Evolutionary conservation across 2,888 invertebrate genomes (phyloP), one percentile per base, ranked within the genome.

Genomic region (Troilus luridus): DNA sequence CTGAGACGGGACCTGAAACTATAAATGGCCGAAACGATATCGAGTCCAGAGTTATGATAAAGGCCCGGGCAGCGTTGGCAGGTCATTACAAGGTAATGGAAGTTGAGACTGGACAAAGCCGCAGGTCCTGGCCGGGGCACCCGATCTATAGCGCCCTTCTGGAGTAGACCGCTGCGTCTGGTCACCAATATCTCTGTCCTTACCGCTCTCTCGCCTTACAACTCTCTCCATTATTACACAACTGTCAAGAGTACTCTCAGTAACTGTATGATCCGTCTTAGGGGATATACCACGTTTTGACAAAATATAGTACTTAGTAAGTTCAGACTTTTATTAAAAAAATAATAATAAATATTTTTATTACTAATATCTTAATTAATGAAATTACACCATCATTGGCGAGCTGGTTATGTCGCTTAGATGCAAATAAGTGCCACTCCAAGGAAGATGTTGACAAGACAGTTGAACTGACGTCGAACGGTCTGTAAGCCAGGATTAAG

Each of bases 1-100:
- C 56, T 85, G 85, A 85, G 85, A 85, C 56, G 85, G 21, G 85
- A 56, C 21, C 85, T 85, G 85, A 14, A 85, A 85, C 85, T 85
- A 85, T 85, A 85, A 85, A 85, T 85, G 56, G 21, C 11, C 6
- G 56, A 56, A 54, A 56, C 56, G 81, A 81, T 81, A 81, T 81
- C 54, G 19, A 14, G 6, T 11, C 54, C 5, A 56, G 85, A 85
- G 85, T 85, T 85, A 56, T 85, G 85, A 85, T 85, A 85, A 85
- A 58, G 85, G 56, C n/a, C 10, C 14, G 56, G 85, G n/a, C 85
- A 85, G 85, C 21, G 54, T 56, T 89, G 89, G 89, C 89, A 89
- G 89, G 89, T 89, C 89, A 89, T 89, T 89, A 89, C 64, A 19
- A 64, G 64, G 62, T 89, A 89, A 89, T 89, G 64, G 62, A 89